A percentile compares a stretch with the other conserved stretches of the same genome.
Evolutionary conservation across 2,888 invertebrate species (phyloP).

Genomic region (Cremastinae sp.): DNA sequence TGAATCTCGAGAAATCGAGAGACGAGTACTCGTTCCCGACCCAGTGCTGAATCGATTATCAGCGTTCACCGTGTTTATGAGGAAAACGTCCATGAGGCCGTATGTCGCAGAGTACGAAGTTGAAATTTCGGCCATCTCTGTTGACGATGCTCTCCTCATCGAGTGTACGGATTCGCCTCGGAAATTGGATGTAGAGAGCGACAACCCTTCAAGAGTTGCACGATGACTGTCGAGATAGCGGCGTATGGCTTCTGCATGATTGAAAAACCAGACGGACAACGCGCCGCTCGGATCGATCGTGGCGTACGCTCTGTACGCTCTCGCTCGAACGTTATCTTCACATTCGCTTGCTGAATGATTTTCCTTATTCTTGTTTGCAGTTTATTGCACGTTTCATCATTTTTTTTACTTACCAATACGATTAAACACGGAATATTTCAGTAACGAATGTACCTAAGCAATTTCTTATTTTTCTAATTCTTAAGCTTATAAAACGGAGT

Average conservation of each 20-base stretch:
- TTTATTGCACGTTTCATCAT: conserved; percentile 9
- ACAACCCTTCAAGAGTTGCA: background rate
- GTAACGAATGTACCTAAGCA: conserved; percentile 42
- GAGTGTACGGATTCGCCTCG: too few relatives aligned
- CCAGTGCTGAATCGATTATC: conserved; percentile 12
- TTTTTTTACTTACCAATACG: conserved; percentile 51
- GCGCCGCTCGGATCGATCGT: conserved; percentile 8
- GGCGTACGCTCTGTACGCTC: conserved; percentile 8
- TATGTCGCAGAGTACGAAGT: background rate
- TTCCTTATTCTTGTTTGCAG: conserved; percentile 42
- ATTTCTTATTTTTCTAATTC: conserved; percentile 46
- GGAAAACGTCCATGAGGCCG: background rate
- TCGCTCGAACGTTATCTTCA: conserved; percentile 11
- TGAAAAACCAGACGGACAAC: conserved; percentile 1
- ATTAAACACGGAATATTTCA: conserved; percentile 40
- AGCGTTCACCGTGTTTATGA: background rate
- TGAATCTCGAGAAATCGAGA: background rate
- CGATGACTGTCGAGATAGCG: conserved; percentile 1
- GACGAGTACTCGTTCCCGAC: background rate
- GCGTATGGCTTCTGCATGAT: conserved; percentile 5
- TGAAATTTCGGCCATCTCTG: conserved; percentile 3
- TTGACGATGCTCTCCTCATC: too few relatives aligned
- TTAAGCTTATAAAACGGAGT: conserved; percentile 24
- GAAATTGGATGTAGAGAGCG: background rate
- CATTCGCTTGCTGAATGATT: conserved; percentile 29